Conservation (phyloP, 2,888 invertebrate genomes). For the Dendrolimus pini region DNA sequence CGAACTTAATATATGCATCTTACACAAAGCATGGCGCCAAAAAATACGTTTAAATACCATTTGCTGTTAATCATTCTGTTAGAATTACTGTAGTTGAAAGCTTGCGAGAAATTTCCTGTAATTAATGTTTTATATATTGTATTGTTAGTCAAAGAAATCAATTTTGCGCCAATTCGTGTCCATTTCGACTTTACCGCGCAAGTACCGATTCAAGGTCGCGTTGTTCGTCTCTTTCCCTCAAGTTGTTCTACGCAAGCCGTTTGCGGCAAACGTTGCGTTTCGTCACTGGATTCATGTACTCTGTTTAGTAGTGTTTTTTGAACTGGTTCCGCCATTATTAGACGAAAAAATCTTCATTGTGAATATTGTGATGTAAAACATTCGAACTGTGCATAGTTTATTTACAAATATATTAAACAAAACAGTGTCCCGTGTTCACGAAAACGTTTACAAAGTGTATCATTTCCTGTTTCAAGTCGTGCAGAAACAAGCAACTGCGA, state of each 20-base stretch:
- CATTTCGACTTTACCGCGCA: slow-evolving; percentile 70
- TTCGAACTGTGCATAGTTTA: slow-evolving; percentile 6
- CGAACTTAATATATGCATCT: too few species aligned
- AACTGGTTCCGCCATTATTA: slow-evolving; percentile 69
- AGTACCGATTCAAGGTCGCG: slow-evolving; percentile 55
- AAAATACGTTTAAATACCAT: neutral
- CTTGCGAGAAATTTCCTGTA: too few species aligned
- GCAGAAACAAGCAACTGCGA: slow-evolving; percentile 69
- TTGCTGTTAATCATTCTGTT: neutral
- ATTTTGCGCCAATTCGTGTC: neutral
- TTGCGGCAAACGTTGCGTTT: slow-evolving; percentile 51
- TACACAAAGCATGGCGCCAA: too few species aligned
- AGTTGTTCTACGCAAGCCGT: slow-evolving; percentile 35
- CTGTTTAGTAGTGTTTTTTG: slow-evolving; percentile 57
- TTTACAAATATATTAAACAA: slow-evolving; percentile 6
- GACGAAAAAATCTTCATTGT: slow-evolving; percentile 42
- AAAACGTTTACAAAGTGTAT: slow-evolving; percentile 55
- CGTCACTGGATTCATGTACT: slow-evolving; percentile 56
- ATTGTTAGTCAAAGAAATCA: neutral
- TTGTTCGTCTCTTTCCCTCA: slow-evolving; percentile 48
- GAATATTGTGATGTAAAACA: slow-evolving; percentile 26
- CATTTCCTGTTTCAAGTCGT: slow-evolving; percentile 70
- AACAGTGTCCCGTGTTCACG: slow-evolving; percentile 10
- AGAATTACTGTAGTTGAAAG: neutral
- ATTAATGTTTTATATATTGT: too few species aligned